Percentiles rank a stretch among this genome's conserved stretches.
phyloP scores from a whole-genome alignment of 1,140 invertebrate genomes.

The Drosophila guanche region DNA sequence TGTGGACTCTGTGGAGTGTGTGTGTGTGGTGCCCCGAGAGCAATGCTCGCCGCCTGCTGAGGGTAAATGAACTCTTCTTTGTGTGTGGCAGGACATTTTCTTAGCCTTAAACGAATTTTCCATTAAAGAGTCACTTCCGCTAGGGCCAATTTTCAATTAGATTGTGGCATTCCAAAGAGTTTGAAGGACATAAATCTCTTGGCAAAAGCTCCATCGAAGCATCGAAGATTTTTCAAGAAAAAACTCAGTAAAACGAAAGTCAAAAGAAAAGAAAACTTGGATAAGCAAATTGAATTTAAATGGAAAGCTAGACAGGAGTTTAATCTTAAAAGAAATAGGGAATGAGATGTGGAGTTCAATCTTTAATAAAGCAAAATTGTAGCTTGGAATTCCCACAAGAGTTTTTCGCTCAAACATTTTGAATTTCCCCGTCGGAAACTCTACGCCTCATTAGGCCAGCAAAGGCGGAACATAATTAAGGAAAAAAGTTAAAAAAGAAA shows the following conservation, averaged over 20 bases:
- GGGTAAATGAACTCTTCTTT: slow-evolving; percentile 63
- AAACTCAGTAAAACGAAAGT: slow-evolving; percentile 4
- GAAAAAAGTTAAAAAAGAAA: slow-evolving; percentile 1
- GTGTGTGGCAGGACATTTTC: slow-evolving; percentile 6
- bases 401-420: slow-evolving; percentile 9
- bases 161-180: slow-evolving; percentile 5
- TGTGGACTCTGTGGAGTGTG: slow-evolving; percentile 14
- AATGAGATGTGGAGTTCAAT: background rate
- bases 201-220: slow-evolving; percentile 3
- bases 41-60: slow-evolving; percentile 22
- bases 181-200: slow-evolving; percentile 22
- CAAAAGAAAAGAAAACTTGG: background rate
- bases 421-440: slow-evolving; percentile 34
- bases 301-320: background rate
- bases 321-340: no score
- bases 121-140: slow-evolving; percentile 24
- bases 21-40: slow-evolving; percentile 24
- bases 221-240: slow-evolving; percentile 6
- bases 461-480: slow-evolving; percentile 34
- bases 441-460: slow-evolving; percentile 49
- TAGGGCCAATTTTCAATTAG: slow-evolving; percentile 31
- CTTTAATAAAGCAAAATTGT: background rate
- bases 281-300: background rate
- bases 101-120: background rate
- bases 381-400: background rate